Conservation (phyloP, 2,797 vertebrate species). For the Leptodactylus fallax region DNA sequence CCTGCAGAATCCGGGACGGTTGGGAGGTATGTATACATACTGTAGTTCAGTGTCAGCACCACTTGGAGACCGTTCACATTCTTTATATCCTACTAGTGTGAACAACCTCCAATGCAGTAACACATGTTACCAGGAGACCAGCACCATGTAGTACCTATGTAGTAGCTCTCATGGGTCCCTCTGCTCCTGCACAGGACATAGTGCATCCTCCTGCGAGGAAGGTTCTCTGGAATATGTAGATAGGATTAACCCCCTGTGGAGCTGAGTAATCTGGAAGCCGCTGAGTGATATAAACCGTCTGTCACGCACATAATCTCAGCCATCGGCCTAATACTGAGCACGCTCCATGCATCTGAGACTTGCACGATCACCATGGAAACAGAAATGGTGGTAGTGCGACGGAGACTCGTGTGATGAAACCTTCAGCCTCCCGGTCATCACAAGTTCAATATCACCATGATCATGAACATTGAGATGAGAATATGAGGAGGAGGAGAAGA, state of each 20-base stretch:
- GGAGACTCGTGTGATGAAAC: background rate
- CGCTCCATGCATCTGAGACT: background rate
- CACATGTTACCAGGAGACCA: too few species aligned
- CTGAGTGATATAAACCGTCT: slow-evolving; percentile 18
- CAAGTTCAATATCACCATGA: too few species aligned
- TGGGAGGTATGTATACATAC: too few species aligned
- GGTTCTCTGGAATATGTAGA: background rate
- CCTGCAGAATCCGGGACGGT: too few species aligned
- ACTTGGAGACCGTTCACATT: too few species aligned
- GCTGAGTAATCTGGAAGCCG: background rate
- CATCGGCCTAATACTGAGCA: background rate
- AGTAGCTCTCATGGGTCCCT: background rate
- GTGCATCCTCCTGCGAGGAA: background rate
- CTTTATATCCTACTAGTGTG: too few species aligned
- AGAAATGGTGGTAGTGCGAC: background rate
- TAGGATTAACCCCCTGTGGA: background rate
- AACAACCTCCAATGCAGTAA: too few species aligned
- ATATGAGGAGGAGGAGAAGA: too few species aligned
- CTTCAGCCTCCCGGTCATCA: slow-evolving; percentile 2
- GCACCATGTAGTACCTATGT: too few species aligned
- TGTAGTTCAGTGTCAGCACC: background rate
- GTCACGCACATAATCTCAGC: slow-evolving; percentile 19
- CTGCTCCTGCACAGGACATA: background rate
- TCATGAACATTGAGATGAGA: too few species aligned
- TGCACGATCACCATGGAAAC: background rate